Percentiles rank a stretch among this genome's conserved stretches.
These are phyloP conservation scores for Oxyura jamaicensis DNA, from an alignment of 2,113 vertebrate species.

Conservation along the genomic window DNA sequence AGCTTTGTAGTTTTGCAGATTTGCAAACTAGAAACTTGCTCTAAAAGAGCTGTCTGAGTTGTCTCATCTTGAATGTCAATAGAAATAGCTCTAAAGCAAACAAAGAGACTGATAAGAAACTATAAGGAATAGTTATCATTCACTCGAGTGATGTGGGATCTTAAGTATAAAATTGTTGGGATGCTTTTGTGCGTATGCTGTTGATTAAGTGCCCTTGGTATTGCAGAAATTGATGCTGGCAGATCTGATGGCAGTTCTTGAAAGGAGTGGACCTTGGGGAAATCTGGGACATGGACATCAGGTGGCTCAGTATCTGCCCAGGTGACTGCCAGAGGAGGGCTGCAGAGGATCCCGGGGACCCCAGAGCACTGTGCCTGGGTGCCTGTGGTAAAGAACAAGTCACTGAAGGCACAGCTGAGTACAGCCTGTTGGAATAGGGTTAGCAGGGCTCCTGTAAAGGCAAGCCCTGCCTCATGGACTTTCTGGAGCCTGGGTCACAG, in stretches of 20 bases:
- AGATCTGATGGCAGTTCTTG: not conserved
- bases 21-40: not conserved
- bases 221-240: not conserved
- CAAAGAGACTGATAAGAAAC: conserved; percentile 10
- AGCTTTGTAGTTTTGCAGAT: not conserved
- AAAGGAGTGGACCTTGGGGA: not conserved
- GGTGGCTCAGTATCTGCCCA: not conserved
- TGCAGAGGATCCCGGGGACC: not conserved
- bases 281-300: fast-evolving
- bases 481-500: not conserved
- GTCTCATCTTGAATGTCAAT: not conserved
- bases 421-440: not conserved
- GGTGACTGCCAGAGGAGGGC: fast-evolving
- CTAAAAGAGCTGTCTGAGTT: not conserved
- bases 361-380: not conserved
- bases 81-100: conserved; percentile 10
- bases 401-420: not conserved
- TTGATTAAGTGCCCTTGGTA: not conserved
- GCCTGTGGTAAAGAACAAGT: not conserved
- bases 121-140: not conserved
- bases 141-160: not conserved
- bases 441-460: not conserved
- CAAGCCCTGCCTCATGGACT: fast-evolving
- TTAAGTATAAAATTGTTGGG: conserved; percentile 12
- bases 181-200: not conserved